Base-by-base conservation (phyloP, 2,113 vertebrate species). In the Notothenia rossii region DNA sequence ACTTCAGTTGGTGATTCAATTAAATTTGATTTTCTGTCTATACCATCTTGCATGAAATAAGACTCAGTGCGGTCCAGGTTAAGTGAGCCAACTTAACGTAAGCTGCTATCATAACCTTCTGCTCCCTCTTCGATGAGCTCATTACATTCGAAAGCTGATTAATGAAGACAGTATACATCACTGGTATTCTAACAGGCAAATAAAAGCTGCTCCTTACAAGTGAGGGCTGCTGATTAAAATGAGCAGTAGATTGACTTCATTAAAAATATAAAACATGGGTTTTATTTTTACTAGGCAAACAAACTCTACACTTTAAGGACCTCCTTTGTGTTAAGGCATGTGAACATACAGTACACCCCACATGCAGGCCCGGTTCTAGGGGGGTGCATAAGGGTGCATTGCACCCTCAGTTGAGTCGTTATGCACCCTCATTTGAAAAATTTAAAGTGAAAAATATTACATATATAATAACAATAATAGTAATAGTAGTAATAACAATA, bases 101-200 rank as follows among this genome's bases (percentile, higher is more conserved):
- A 76, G 66, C 69, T 78, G 83, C 68, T 66, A 59, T 85, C 59
- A 79, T 75, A 71, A 81, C 58, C 79, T 80, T 74, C 36, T 83
- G 64, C 82, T 77, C 84, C 80, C 53, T 64, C 82, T 80, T 59
- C 62, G 69, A 68, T 73, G 81, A 81, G 70, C 79, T 66, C 81
- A 84, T 79, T 84, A 83, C 65, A 76, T 82, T 64, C 73, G 66
- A 83, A 49, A 50, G 72, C 43, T 81, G 79, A 86, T 85, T 75
- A 79, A 87, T 77, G 72, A 53, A 64, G 66, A 36, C 14, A 6
- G 59, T 10, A 25, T 83, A 79, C 87, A 82, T 78, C 83, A 76
- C 20, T 56, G 17, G 15, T 53, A 58, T 72, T 69, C 84, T 83
- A 59, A 40, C 15, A 62, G 54, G 29, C 65, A 71, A 67, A 83